Base-by-base conservation (phyloP, 1,140 invertebrate genomes). In the Drosophila santomea region DNA sequence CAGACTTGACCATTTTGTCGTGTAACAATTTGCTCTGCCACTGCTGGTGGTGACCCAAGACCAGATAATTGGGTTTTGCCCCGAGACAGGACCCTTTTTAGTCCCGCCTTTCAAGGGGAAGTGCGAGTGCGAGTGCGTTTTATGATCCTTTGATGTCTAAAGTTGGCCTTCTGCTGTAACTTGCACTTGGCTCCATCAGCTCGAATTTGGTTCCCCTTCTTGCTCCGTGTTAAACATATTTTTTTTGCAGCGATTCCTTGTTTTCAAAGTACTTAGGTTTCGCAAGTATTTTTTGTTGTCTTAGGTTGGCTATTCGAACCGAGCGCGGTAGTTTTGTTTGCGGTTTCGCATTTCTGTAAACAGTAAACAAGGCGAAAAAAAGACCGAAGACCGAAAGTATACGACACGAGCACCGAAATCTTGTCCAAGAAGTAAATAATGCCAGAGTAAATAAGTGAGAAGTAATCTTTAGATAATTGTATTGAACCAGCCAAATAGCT, bases 321-420 rank as follows among this genome's bases (percentile, higher is more conserved):
- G 52, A 38, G 45, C 57, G 38, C 58, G 54, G 20, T 74, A 73
- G 80, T 76, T 84, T 72, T 85, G 67, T 78, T 86, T 85, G 78
- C 45, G 82, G 82, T 85, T 68, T 86, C 82, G 47, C 74, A 78
- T 86, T 86, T 86, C 83, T 69, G 72, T 74, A 79, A 86, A 88
- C 75, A 79, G 79, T 79, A 86, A 83, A 86, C 78, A 86, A 88
- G 75, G 62, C 36, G 4, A 17, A 38, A 4, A 4, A 25, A 25
- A 25, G 25, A 5, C 0, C 25, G 25, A 25, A 3, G 20, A 20
- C 15, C 14, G 43, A 80, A 43, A 57, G 64, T 58, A 60, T 35
- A 55, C 47, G 50, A 54, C 60, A 17, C 57, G 78, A 80, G 55
- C 47, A 15, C 56, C 50, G 38, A 76, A 76, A 74, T 73, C 48